phyloP scores from a whole-genome alignment of 2,888 invertebrate species.

The Uropetala carovei region DNA sequence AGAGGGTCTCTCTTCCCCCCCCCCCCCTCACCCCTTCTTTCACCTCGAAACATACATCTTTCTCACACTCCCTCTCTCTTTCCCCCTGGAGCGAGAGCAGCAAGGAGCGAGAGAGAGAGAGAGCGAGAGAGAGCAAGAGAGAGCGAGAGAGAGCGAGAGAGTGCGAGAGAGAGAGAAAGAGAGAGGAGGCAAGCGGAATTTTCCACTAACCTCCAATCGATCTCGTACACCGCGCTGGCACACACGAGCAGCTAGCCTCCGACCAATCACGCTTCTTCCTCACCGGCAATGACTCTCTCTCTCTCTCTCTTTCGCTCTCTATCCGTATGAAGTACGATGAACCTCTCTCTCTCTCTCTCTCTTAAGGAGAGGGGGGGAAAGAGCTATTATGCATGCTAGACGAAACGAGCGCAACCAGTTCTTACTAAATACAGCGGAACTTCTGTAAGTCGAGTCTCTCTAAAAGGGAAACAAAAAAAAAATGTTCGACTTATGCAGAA shows the following conservation, averaged over 20 bases:
- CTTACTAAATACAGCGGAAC: too few relatives aligned
- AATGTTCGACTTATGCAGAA: too few relatives aligned
- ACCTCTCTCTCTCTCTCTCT: neutral
- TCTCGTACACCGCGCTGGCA: constrained; percentile 41
- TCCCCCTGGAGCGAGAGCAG: neutral
- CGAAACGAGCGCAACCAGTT: neutral
- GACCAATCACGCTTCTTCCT: constrained; percentile 30
- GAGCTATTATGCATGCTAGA: neutral
- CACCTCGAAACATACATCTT: neutral
- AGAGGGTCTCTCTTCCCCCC: neutral
- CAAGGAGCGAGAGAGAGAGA: neutral
- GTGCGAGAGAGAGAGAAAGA: neutral
- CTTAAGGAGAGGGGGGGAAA: neutral
- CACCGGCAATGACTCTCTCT: neutral
- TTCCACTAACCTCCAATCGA: constrained; percentile 61
- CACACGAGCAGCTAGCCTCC: constrained; percentile 42
- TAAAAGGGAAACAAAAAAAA: too few relatives aligned
- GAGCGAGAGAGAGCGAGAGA: neutral
- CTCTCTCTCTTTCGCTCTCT: neutral
- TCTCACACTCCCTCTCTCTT: neutral
- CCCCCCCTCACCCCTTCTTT: neutral
- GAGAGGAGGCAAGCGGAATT: constrained; percentile 38
- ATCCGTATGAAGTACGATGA: neutral
- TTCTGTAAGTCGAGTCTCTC: too few relatives aligned
- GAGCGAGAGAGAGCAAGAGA: neutral